Evolutionary conservation across 2,888 invertebrate genomes (phyloP), one percentile per base, ranked within the genome.

Genomic region (Himalopsyche tibetana): DNA sequence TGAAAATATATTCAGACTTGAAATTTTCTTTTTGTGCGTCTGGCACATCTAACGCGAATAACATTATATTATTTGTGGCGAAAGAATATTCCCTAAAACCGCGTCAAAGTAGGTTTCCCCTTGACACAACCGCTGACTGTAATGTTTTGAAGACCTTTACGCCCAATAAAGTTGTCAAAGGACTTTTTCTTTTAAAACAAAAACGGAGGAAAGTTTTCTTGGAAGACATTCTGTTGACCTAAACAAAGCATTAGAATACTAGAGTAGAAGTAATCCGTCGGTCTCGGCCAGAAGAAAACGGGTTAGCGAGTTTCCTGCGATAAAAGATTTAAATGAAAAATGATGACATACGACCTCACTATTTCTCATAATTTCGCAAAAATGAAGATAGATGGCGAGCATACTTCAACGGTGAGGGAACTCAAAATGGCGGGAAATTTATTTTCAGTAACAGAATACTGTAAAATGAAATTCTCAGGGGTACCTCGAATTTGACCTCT

Each of bases 371-470:
- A 87, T 87, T 83, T 86, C 84, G 42, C 55, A 55, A 74, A 80
- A 85, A 87, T 87, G 85, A 87, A 85, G 87, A 87, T 85, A 82
- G 85, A 87, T 87, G 83, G 82, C 56, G 83, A 80, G 55, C 85
- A 85, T 87, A 83, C 69, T 84, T 87, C 85, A 87, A 80, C 74
- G 74, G 36, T 74, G 36, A 74, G 36, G 74, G 38, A 38, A 74
- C 15, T 38, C 38, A 74, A 74, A 74, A 74, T 74, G 74, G 74
- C 38, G 74, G 74, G 19, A 74, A 74, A 74, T 74, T 36, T 74
- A 74, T 36, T 74, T 28, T 74, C 74, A 74, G 74, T 38, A 74
- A 74, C 11, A 69, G 69, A 69, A 69, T 28, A 69, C 74, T 15
- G 15, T 74, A 36, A 74, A 38, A 74, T 74, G 19, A 74, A 74